Conservation (phyloP, 2,888 invertebrate species). For the Xylota segnis region DNA sequence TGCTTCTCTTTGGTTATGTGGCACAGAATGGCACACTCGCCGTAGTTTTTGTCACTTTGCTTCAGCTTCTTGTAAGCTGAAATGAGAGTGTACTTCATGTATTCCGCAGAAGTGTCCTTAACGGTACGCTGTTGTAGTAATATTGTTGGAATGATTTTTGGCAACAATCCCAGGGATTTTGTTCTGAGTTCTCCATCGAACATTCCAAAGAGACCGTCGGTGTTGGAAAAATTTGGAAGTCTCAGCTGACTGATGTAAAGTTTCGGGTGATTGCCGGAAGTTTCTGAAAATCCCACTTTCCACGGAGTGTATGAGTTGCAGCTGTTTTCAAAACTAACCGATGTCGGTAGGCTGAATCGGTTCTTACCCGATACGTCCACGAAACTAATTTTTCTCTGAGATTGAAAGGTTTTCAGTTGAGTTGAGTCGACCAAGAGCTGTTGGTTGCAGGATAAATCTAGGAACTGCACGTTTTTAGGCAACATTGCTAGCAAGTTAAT, state of each 20-base stretch:
- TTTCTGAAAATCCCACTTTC: conserved; percentile 94
- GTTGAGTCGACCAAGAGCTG: conserved; percentile 93
- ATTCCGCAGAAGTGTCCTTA: conserved; percentile 92
- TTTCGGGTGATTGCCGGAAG: conserved; percentile 90
- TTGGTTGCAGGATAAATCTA: conserved; percentile 93
- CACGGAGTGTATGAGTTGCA: conserved; percentile 89
- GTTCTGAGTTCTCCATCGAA: conserved; percentile 92
- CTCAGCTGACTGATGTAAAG: conserved; percentile 92
- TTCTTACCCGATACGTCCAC: conserved; percentile 94
- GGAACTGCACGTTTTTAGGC: conserved; percentile 92
- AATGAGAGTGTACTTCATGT: conserved; percentile 93
- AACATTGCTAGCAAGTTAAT: conserved; percentile 91
- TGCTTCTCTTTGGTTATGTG: conserved; percentile 88
- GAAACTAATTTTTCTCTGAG: conserved; percentile 91
- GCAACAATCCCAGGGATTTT: conserved; percentile 89
- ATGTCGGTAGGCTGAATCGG: conserved; percentile 88
- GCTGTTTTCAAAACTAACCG: conserved; percentile 84
- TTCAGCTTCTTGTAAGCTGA: conserved; percentile 92
- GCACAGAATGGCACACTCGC: conserved; percentile 90
- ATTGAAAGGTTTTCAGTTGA: conserved; percentile 92
- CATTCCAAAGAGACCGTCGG: conserved; percentile 90
- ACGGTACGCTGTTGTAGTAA: conserved; percentile 92
- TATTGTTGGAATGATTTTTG: conserved; percentile 91
- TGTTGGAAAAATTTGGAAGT: conserved; percentile 91
- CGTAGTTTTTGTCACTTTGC: conserved; percentile 90